These are phyloP conservation scores for Ceratosolen fusciceps DNA, from an alignment of 1,140 invertebrate genomes.

Conservation along the genomic window DNA sequence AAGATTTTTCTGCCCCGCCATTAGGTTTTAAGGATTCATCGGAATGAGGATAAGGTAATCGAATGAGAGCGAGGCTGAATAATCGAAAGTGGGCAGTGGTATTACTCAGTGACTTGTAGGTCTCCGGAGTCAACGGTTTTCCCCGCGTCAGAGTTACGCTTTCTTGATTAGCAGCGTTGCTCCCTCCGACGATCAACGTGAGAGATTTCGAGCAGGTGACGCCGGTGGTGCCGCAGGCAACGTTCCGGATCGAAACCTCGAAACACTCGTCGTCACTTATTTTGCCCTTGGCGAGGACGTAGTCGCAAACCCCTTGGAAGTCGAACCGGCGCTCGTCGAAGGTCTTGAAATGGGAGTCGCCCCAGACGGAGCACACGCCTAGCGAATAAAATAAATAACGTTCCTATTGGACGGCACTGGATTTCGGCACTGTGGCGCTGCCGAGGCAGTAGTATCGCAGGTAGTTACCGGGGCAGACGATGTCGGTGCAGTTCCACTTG, in stretches of 20 bases:
- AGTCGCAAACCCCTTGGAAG: slow-evolving; percentile 91
- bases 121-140: slow-evolving; percentile 61
- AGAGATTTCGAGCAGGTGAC: slow-evolving; percentile 90
- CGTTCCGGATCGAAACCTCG: slow-evolving; percentile 81
- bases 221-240: slow-evolving; percentile 87
- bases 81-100: too few species aligned
- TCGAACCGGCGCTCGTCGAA: slow-evolving; percentile 88
- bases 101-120: slow-evolving; percentile 50
- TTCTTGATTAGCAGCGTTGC: slow-evolving; percentile 72
- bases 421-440: neutral
- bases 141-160: slow-evolving; percentile 74
- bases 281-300: slow-evolving; percentile 83
- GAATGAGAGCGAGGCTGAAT: too few species aligned
- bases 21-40: too few species aligned
- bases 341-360: slow-evolving; percentile 89
- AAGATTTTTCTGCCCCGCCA: too few species aligned
- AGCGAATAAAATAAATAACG: slow-evolving; percentile 48
- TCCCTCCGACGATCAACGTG: slow-evolving; percentile 74
- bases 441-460: neutral
- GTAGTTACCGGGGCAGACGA: slow-evolving; percentile 70
- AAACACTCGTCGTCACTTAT: slow-evolving; percentile 76
- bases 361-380: slow-evolving; percentile 85
- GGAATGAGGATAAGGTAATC: too few species aligned
- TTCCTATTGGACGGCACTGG: neutral
- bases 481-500: slow-evolving; percentile 79